These are phyloP conservation scores for Neodiprion pinetum DNA, from an alignment of 1,140 invertebrate species.

Conservation along the genomic window DNA sequence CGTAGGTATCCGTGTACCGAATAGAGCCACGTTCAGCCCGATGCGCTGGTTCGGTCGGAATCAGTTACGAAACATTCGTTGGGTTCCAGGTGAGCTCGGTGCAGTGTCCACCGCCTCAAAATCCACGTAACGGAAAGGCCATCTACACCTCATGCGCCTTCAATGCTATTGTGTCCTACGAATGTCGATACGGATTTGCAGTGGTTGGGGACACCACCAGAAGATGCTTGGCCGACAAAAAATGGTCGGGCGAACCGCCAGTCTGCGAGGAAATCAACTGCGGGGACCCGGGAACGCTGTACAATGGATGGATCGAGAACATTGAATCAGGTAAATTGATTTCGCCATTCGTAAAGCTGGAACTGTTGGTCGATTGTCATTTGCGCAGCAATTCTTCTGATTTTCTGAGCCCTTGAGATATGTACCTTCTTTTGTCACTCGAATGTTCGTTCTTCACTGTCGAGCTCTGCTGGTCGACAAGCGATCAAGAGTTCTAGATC, in stretches of 20 bases:
- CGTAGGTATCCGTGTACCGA: background rate
- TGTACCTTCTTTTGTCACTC: too few species aligned
- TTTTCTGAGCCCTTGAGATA: too few species aligned
- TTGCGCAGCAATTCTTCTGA: too few species aligned
- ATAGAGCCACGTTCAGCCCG: background rate
- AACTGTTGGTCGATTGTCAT: too few species aligned
- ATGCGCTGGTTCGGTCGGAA: background rate
- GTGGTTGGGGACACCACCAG: slow-evolving; percentile 82
- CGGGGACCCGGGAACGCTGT: slow-evolving; percentile 80
- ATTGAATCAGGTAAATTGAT: slow-evolving; percentile 65
- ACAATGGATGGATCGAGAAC: slow-evolving; percentile 91
- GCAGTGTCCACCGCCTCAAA: slow-evolving; percentile 80
- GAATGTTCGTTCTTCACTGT: too few species aligned
- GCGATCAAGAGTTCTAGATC: too few species aligned
- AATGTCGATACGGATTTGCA: slow-evolving; percentile 86
- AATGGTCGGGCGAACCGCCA: slow-evolving; percentile 84
- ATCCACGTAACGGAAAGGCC: slow-evolving; percentile 84
- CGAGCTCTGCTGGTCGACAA: too few species aligned
- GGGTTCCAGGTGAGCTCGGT: slow-evolving; percentile 73
- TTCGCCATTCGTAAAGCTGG: too few species aligned
- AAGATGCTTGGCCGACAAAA: slow-evolving; percentile 83
- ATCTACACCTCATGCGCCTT: slow-evolving; percentile 86
- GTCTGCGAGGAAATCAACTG: slow-evolving; percentile 93
- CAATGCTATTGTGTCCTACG: slow-evolving; percentile 86
- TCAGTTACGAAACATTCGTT: background rate